Evolutionary conservation across 2,888 invertebrate genomes (phyloP), one percentile per base, ranked within the genome.

Genomic region (Spicauda simplicius): DNA sequence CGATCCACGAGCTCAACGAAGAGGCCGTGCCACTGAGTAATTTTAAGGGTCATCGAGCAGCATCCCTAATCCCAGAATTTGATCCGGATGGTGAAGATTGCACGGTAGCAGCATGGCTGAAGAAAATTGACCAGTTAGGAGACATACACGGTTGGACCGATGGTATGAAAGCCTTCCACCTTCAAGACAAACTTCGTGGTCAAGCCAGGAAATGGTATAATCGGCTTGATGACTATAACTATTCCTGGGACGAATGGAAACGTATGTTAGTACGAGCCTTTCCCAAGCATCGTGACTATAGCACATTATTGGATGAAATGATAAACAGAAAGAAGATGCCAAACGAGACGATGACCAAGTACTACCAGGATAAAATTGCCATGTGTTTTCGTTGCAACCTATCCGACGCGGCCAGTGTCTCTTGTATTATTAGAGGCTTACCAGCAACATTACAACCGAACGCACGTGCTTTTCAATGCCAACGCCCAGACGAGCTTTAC

Each of bases 361-460:
- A 78, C 41, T 78, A 75, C n/a, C 78, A 80, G 53, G 76, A 78
- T 1, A 80, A 79, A 70, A 1, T 58, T 11, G 71, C 77, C 52
- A 72, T 77, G 74, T 78, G 78, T 52, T 75, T 71, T 25, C 72
- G 77, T 0, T 78, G 78, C 57, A 72, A 77, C 19, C 53, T 78
- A 14, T 69, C 72, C 0, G 71, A 77, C 33, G n/a, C 0, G 5
- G 71, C 69, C 1, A 70, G 33, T 14, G 68, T 70, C 0, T 71
- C 71, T 0, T 71, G 71, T 41, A 68, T 70, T 2, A 70, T 71
- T 12, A 63, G 70, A 5, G 71, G 70, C 0, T 12, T 64, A 2
- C 64, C 64, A 0, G 6, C 6, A 6, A 19, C 64, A 0, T 7
- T 66, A 8, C 76, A 75, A 60, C 20, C 74, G 14, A 75, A 77